Percentiles rank a stretch among this genome's conserved stretches.
Conservation (phyloP, 2,888 invertebrate genomes). For the Macrophya alboannulata region DNA sequence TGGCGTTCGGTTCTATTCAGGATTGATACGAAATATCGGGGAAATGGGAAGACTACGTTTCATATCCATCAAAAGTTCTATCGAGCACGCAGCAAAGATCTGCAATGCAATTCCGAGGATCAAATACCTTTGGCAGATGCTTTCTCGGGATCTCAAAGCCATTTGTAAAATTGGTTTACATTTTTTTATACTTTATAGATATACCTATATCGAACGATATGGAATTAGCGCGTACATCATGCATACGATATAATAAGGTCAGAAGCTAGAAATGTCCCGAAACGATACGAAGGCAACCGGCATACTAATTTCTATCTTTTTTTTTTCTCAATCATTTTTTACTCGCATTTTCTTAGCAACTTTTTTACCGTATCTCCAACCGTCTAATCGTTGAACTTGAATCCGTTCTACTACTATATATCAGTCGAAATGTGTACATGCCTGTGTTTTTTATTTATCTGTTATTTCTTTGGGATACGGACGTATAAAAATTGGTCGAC, state of each 20-base stretch:
- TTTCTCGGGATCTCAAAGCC: not conserved
- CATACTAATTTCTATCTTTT: not conserved
- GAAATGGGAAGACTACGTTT: not conserved
- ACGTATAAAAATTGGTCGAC: not conserved
- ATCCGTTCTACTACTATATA: not conserved
- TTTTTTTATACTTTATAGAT: not conserved
- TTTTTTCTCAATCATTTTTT: not conserved
- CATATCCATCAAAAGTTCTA: not conserved
- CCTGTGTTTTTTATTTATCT: not conserved
- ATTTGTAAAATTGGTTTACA: not conserved
- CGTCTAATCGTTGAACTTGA: not conserved
- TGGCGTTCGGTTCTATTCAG: not conserved
- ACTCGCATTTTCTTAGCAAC: not conserved
- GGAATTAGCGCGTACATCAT: not conserved
- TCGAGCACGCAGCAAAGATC: conserved; percentile 9
- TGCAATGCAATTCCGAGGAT: not conserved
- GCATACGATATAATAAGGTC: not conserved
- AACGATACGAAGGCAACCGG: not conserved
- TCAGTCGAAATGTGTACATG: not conserved
- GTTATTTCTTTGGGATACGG: not conserved
- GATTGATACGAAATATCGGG: not conserved
- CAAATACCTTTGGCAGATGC: not conserved
- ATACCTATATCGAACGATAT: too few relatives aligned
- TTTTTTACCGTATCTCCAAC: not conserved
- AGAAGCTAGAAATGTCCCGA: not conserved